A percentile compares a stretch with the other conserved stretches of the same genome.
phyloP scores from a whole-genome alignment of 1,140 invertebrate genomes.

The Drosophila equinoxialis region DNA sequence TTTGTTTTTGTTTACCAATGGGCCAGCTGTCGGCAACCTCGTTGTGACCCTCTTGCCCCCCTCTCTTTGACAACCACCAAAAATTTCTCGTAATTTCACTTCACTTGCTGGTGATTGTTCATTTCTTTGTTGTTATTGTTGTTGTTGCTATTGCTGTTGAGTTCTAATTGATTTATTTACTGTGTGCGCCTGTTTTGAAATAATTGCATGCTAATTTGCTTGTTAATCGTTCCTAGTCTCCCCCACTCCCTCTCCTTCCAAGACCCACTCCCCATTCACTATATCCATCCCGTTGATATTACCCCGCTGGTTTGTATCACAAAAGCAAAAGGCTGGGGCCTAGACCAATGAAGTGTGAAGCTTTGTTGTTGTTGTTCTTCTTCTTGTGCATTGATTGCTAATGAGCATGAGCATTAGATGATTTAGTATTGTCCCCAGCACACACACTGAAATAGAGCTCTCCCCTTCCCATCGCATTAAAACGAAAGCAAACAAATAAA shows the following conservation, averaged over 20 bases:
- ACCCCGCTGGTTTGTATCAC: constrained; percentile 36
- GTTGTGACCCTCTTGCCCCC: background rate
- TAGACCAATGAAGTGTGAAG: constrained; percentile 71
- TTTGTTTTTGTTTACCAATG: constrained; percentile 67
- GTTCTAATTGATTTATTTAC: constrained; percentile 79
- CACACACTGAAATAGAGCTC: background rate
- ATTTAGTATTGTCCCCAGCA: constrained; percentile 59
- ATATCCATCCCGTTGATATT: background rate
- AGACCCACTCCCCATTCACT: background rate
- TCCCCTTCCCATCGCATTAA: background rate
- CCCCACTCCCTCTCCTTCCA: constrained; percentile 3
- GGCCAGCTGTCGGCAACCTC: constrained; percentile 62
- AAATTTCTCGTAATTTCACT: constrained; percentile 8
- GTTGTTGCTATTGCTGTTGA: constrained; percentile 47
- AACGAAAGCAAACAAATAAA: constrained; percentile 30
- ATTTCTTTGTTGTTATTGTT: constrained; percentile 51
- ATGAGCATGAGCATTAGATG: constrained; percentile 77
- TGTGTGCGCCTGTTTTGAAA: constrained; percentile 70
- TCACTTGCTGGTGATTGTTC: constrained; percentile 37
- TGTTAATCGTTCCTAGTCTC: constrained; percentile 62
- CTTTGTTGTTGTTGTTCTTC: constrained; percentile 45
- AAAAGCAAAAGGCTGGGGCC: constrained; percentile 34
- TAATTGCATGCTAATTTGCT: constrained; percentile 79
- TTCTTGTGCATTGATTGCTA: constrained; percentile 76
- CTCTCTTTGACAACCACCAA: background rate